These are phyloP conservation scores for Orcinus orca DNA, from an alignment of 2,113 vertebrate genomes.

Conservation along the genomic window DNA sequence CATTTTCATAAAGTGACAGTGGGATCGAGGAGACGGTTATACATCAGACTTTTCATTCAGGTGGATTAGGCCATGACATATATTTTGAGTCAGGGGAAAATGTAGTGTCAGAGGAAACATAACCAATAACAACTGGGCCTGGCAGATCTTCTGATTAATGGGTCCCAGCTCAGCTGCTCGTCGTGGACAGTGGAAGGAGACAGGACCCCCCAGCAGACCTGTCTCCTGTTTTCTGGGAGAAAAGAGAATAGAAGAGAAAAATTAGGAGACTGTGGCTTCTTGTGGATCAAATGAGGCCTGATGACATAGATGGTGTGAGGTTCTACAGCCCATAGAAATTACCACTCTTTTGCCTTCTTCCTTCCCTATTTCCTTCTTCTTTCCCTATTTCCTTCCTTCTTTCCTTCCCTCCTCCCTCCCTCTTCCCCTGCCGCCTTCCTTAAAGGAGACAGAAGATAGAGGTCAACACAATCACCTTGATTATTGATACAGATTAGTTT, in stretches of 20 bases:
- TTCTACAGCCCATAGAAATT: not conserved
- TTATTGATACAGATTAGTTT: not conserved
- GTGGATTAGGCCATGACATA: slow-evolving; percentile 15
- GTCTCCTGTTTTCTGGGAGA: not conserved
- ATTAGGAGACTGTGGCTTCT: not conserved
- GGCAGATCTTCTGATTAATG: slow-evolving; percentile 6
- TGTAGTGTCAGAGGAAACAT: slow-evolving; percentile 26
- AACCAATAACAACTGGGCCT: not conserved
- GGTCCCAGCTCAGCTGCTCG: not conserved
- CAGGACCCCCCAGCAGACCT: no score
- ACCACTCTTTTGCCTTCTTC: not conserved
- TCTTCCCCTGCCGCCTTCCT: not conserved
- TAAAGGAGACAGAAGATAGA: not conserved
- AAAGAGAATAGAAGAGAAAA: not conserved
- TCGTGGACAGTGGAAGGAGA: not conserved
- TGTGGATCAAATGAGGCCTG: not conserved
- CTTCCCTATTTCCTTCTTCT: no score
- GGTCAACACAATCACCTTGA: not conserved
- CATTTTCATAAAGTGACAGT: not conserved
- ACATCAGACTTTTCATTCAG: not conserved
- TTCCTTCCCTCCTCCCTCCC: no score
- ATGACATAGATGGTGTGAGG: no score
- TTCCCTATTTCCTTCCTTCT: no score
- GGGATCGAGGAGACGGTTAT: not conserved
- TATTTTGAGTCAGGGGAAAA: slow-evolving; percentile 22